Evolutionary conservation across 2,888 invertebrate species (phyloP), one percentile per base, ranked within the genome.

Genomic region (Allophyes oxyacanthae): DNA sequence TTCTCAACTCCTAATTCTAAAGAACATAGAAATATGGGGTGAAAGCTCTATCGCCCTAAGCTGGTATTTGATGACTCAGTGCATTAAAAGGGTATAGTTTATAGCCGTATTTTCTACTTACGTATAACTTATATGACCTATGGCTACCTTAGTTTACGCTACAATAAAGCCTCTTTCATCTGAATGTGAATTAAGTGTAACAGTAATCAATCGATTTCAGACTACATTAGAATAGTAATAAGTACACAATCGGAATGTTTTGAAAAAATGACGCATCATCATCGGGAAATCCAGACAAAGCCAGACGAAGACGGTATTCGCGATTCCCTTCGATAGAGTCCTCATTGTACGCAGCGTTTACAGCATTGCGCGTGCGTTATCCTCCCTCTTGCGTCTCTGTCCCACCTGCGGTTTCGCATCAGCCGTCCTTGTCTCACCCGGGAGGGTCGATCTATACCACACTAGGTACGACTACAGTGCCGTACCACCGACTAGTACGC

Each of bases 371-470:
- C 93, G 84, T 90, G 93, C 93, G 93, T 85, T 86, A 81, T 88
- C 83, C 87, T 86, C 86, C 85, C 82, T 85, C 79, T 49, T 63
- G 58, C 64, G 64, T 92, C 92, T 75, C 82, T 73, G 50, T 90
- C 81, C 34, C 33, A 33, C 88, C 1, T 67, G 50, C 20, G 59
- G 68, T 40, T n/a, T 53, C 49, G n/a, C 43, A 45, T 55, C 55
- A 38, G 38, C 81, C 62, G 78, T 87, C 89, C 77, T 79, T 65
- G 75, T 92, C 88, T 40, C 88, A 82, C 92, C 83, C 84, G 84
- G 85, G 89, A 91, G 91, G 92, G 92, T 89, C 92, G 93, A 94
- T 94, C 92, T 94, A 93, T 92, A 92, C 88, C 78, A 85, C 86
- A 86, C 88, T 93, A 92, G 92, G 90, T 94, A 93, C 90, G 87